Base-by-base conservation (phyloP, 92 coral and sea anemone genomes). In the Blastomussa wellsi region DNA sequence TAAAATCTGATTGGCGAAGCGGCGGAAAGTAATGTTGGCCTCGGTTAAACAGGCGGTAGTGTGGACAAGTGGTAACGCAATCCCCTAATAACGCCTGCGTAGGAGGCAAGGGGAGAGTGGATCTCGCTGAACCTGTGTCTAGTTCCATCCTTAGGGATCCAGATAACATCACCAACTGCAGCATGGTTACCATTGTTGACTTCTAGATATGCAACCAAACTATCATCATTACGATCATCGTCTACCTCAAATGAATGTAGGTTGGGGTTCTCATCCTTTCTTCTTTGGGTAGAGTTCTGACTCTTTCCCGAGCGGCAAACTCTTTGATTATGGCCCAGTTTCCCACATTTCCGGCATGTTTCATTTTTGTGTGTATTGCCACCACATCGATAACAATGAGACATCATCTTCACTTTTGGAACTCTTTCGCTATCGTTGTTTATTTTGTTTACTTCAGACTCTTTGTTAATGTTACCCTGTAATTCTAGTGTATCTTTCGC, bases 61-160 rank as follows among this genome's bases (percentile, higher is more conserved):
- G n/a, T n/a, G n/a, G n/a, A n/a, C n/a, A n/a, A n/a, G n/a, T n/a
- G n/a, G n/a, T n/a, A n/a, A n/a, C n/a, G n/a, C n/a, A n/a, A n/a
- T n/a, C n/a, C n/a, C n/a, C n/a, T n/a, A n/a, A n/a, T 83, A 52
- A n/a, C n/a, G n/a, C n/a, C n/a, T n/a, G n/a, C n/a, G n/a, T n/a
- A n/a, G n/a, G n/a, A n/a, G n/a, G n/a, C 38, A 42, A 69, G 15
- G 86, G 85, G 11, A 73, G 74, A 12, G 64, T 62, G 8, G 84
- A 80, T 2, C 74, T 68, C 2, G 87, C 90, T 11, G 90, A 90
- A 20, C 90, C 88, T 1, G 85, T 90, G 71, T 90, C 88, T 11
- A 82, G 77, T 47, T 90, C 91, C 89, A 90, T 87, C 39, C 86
- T 86, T 8, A 87, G 70, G 7, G 44, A 90, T 72, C 87, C 81